Percentiles rank a stretch among this genome's conserved stretches.
These are phyloP conservation scores for Thereva nobilitata DNA, from an alignment of 2,888 invertebrate species.

Conservation along the genomic window DNA sequence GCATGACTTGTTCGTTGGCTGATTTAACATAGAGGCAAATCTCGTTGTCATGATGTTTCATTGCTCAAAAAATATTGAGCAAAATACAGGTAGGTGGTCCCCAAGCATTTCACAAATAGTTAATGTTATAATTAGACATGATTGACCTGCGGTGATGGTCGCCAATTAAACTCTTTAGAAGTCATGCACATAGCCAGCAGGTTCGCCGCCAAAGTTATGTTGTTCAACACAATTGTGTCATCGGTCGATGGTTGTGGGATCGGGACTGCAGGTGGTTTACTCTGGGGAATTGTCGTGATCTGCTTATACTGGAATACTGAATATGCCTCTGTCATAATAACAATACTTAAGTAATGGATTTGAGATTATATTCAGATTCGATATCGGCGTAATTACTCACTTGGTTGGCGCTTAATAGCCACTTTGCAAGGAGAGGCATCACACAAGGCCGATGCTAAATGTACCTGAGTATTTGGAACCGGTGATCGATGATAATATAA, in stretches of 20 bases:
- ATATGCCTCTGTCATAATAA: background rate
- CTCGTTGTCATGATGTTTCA: constrained; percentile 32
- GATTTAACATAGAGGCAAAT: constrained; percentile 32
- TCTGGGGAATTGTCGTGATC: constrained; percentile 14
- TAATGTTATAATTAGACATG: constrained; percentile 36
- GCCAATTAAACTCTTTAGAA: constrained; percentile 23
- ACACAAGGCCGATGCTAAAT: no score
- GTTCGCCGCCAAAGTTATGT: constrained; percentile 1
- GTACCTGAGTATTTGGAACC: no score
- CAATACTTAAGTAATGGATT: background rate
- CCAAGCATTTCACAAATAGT: constrained; percentile 3
- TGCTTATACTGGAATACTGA: constrained; percentile 5
- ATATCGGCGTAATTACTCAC: background rate
- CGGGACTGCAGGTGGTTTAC: constrained; percentile 9
- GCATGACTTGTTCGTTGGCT: constrained; percentile 31
- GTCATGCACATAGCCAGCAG: constrained; percentile 10
- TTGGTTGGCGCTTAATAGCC: constrained; percentile 9
- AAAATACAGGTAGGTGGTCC: constrained; percentile 31
- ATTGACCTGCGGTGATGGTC: constrained; percentile 21
- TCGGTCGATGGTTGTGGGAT: constrained; percentile 9
- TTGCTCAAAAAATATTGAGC: constrained; percentile 24
- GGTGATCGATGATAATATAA: constrained; percentile 3
- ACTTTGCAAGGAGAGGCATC: background rate
- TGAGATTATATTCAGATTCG: constrained; percentile 9
- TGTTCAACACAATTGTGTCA: constrained; percentile 8